A percentile compares a stretch with the other conserved stretches of the same genome.
Evolutionary conservation across 2,797 vertebrate species (phyloP).

Genomic region (Eulemur rubriventer): DNA sequence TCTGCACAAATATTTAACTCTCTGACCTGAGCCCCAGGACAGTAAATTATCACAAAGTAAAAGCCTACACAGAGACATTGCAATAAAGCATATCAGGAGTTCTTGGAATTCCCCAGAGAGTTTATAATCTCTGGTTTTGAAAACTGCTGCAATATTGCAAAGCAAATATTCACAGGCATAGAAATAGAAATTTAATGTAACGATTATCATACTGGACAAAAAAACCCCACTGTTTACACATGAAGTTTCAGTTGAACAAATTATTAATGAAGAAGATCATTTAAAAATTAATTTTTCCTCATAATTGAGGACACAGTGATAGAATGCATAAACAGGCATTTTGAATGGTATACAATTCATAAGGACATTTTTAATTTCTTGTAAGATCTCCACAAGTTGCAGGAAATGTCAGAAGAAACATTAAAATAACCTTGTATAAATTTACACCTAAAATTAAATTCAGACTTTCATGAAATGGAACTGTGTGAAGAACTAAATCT

Average conservation of each 20-base stretch:
- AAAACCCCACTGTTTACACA: not conserved
- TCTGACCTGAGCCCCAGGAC: not conserved
- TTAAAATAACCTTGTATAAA: constrained; percentile 6
- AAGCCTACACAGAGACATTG: not conserved
- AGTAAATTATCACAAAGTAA: not conserved
- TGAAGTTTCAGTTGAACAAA: not conserved
- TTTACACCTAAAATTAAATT: constrained; percentile 47
- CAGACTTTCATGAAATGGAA: constrained; percentile 4
- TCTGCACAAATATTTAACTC: not conserved
- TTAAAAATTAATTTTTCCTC: not conserved
- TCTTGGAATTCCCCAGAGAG: not conserved
- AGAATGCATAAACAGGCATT: not conserved
- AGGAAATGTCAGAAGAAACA: constrained; percentile 24
- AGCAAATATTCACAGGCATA: not conserved
- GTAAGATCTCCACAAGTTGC: not conserved
- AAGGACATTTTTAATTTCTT: constrained; percentile 7
- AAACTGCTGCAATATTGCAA: not conserved
- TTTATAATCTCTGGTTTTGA: not conserved
- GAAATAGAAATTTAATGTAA: not conserved
- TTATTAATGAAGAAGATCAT: not conserved
- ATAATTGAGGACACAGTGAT: not conserved
- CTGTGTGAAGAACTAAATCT: constrained; percentile 15
- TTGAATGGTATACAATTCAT: not conserved
- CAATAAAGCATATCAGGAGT: not conserved
- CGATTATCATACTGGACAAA: not conserved